Percentiles rank a stretch among this genome's conserved stretches.
Conservation (phyloP, 1,140 invertebrate species). For the Nasonia giraulti region DNA sequence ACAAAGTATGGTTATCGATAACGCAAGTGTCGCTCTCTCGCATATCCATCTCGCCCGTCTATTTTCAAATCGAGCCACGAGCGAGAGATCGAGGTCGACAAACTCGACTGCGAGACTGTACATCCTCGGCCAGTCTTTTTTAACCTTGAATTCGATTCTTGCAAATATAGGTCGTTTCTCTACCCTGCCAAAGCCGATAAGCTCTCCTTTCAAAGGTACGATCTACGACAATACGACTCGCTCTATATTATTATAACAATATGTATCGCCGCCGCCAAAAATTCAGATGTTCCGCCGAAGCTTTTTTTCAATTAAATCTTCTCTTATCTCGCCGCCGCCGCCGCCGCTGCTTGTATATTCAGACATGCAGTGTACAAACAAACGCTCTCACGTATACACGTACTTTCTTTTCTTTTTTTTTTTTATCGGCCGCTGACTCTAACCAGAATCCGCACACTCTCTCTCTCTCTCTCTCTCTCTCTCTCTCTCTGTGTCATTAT, state of each 20-base stretch:
- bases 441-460: background rate
- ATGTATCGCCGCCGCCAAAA: background rate
- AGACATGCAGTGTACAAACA: background rate
- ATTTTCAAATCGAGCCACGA: constrained; percentile 39
- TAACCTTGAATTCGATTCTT: constrained; percentile 62
- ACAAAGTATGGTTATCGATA: background rate
- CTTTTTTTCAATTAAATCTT: background rate
- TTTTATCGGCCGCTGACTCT: constrained; percentile 19
- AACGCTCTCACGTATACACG: background rate
- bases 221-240: constrained; percentile 40
- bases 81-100: constrained; percentile 36
- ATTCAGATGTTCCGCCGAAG: no score
- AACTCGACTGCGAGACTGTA: constrained; percentile 18
- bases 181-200: constrained; percentile 70
- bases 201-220: constrained; percentile 69
- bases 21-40: background rate
- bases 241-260: background rate
- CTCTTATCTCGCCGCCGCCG: background rate
- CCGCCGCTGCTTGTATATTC: no score
- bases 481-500: background rate
- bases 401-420: background rate
- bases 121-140: constrained; percentile 49
- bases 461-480: background rate
- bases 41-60: constrained; percentile 15
- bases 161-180: constrained; percentile 69